phyloP scores from a whole-genome alignment of 2,113 vertebrate genomes.

The Boulengeromyrus knoepffleri region DNA sequence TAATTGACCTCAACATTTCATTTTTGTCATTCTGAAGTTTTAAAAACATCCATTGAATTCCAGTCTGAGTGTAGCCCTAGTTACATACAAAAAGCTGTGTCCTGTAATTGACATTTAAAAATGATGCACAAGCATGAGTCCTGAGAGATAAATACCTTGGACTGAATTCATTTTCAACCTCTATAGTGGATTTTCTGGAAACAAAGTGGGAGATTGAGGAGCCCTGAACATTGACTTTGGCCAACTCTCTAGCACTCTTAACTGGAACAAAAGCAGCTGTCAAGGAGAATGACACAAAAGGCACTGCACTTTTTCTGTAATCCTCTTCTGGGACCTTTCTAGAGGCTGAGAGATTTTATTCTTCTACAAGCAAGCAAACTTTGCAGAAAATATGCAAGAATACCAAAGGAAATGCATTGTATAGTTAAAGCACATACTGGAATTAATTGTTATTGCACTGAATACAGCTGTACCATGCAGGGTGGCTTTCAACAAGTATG shows the following conservation, averaged over 20 bases:
- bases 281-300: conserved; percentile 11
- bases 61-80: not conserved
- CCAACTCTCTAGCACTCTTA: not conserved
- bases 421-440: conserved; percentile 6
- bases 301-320: not conserved
- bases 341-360: conserved; percentile 9
- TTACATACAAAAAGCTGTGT: not conserved
- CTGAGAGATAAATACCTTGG: not conserved
- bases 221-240: conserved; percentile 1
- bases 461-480: not conserved
- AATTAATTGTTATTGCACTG: not conserved
- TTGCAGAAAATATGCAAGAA: conserved; percentile 9
- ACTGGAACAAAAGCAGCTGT: conserved; percentile 18
- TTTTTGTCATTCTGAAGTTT: not conserved
- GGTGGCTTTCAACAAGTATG: not conserved
- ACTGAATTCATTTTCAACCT: not conserved
- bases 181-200: conserved; percentile 10
- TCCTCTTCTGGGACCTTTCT: conserved; percentile 10
- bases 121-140: not conserved
- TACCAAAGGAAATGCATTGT: not conserved
- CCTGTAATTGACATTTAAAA: not conserved
- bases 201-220: conserved; percentile 2
- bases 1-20: not conserved
- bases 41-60: not conserved
- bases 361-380: conserved; percentile 12